These are phyloP conservation scores for Blera fallax DNA, from an alignment of 2,888 invertebrate species.

Conservation along the genomic window DNA sequence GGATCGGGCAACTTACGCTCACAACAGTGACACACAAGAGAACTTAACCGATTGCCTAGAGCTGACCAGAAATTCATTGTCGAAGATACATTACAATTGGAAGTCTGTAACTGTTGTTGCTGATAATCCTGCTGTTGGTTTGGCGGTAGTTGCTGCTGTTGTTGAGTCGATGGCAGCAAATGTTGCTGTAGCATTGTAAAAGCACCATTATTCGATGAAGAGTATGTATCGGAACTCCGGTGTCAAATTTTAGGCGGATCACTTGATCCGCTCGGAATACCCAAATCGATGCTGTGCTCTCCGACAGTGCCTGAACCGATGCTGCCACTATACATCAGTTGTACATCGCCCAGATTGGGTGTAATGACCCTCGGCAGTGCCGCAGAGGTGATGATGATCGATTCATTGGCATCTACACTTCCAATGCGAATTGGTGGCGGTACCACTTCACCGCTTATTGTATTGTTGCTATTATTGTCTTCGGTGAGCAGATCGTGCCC, in stretches of 20 bases:
- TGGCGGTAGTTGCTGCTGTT: slow-evolving; percentile 63
- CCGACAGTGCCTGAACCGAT: slow-evolving; percentile 64
- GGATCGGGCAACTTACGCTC: slow-evolving; percentile 81
- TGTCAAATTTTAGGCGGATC: slow-evolving; percentile 81
- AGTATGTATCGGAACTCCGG: slow-evolving; percentile 80
- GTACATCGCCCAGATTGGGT: slow-evolving; percentile 72
- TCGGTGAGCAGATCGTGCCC: slow-evolving; percentile 75
- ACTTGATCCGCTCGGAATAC: slow-evolving; percentile 77
- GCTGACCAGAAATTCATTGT: slow-evolving; percentile 81
- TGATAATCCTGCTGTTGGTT: slow-evolving; percentile 70
- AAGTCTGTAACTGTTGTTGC: slow-evolving; percentile 75
- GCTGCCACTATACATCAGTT: slow-evolving; percentile 61
- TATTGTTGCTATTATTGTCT: slow-evolving; percentile 80
- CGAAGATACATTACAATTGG: slow-evolving; percentile 80
- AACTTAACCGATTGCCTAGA: slow-evolving; percentile 80
- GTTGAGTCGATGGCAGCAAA: slow-evolving; percentile 59
- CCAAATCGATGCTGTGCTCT: slow-evolving; percentile 78
- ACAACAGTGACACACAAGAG: slow-evolving; percentile 81
- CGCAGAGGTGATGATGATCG: slow-evolving; percentile 73
- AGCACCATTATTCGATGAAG: slow-evolving; percentile 77
- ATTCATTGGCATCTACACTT: slow-evolving; percentile 76
- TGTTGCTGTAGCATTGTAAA: slow-evolving; percentile 62
- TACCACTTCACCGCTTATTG: slow-evolving; percentile 78
- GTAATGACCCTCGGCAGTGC: slow-evolving; percentile 74
- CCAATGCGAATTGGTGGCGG: slow-evolving; percentile 78